These are phyloP conservation scores for Saccostrea echinata DNA, from an alignment of 1,140 invertebrate species.

Conservation along the genomic window DNA sequence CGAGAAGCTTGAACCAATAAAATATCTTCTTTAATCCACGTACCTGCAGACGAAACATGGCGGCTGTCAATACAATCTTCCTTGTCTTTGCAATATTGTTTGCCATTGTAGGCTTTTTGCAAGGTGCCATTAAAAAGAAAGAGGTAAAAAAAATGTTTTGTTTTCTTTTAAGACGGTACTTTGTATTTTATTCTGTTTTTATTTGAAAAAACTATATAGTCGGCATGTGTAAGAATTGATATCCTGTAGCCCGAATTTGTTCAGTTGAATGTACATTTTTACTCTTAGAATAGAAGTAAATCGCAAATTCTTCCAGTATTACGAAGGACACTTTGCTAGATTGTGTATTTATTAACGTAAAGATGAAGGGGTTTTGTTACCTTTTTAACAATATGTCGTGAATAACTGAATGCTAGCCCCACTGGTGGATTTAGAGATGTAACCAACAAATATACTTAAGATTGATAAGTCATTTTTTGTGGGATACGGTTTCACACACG, in stretches of 20 bases:
- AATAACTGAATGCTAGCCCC: too few relatives aligned
- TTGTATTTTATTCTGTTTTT: not conserved
- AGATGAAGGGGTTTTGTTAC: too few relatives aligned
- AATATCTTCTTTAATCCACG: conserved; percentile 53
- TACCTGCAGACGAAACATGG: conserved; percentile 62
- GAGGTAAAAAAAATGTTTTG: conserved; percentile 45
- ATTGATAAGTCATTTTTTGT: too few relatives aligned
- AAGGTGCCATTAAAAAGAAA: conserved; percentile 59
- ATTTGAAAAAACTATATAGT: not conserved
- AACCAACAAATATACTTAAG: too few relatives aligned
- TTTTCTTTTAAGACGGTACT: not conserved
- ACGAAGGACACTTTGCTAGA: too few relatives aligned
- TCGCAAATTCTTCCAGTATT: too few relatives aligned
- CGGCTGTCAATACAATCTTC: conserved; percentile 22
- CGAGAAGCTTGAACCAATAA: conserved; percentile 45
- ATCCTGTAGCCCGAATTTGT: not conserved
- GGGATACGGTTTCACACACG: too few relatives aligned
- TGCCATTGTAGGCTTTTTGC: conserved; percentile 34
- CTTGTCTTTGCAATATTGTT: conserved; percentile 46
- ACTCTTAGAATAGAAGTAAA: too few relatives aligned
- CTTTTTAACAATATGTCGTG: too few relatives aligned
- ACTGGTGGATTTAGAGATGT: too few relatives aligned
- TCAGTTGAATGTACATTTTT: not conserved
- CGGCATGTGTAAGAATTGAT: not conserved
- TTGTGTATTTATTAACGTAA: too few relatives aligned